Base-by-base conservation (phyloP, 2,888 invertebrate species). In the Chouioia cunea region DNA sequence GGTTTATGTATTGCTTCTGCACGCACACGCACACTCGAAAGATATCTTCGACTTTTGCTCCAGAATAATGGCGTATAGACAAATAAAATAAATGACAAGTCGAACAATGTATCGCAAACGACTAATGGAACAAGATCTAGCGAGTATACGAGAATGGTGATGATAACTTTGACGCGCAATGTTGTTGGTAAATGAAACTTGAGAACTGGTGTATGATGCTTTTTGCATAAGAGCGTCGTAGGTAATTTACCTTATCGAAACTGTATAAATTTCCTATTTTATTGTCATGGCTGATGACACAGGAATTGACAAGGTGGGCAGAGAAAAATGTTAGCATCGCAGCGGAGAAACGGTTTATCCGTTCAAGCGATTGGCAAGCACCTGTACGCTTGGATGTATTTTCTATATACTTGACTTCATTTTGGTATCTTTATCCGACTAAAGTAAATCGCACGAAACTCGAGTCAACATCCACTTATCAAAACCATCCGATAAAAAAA, bases 191-290 rank as follows among this genome's bases (percentile, higher is more conserved):
- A 12, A 10, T 36, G 66, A 66, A 66, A 66, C 57, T 63, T 53
- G 66, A 63, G 63, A 71, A 44, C 43, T n/a, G 43, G 12, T 43
- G 27, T 10, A 10, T 10, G n/a, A 36, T 10, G 36, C 36, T 36
- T 23, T 66, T 62, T 57, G 43, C 56, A 58, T 16, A 59, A 58
- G 52, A 46, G 46, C 36, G 14, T 27, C 23, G 6, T 48, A 16
- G 64, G 36, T 52, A 65, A 65, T 66, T 73, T 63, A 63, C 73
- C 48, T 73, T 73, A 73, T 73, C 70, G 56, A 62, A 63, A n/a
- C 59, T 27, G 58, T 63, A 70, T 73, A 73, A 73, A 73, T 57
- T 56, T 18, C 18, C 20, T 10, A 54, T 27, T 70, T 73, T 73
- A 73, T 66, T 62, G 43, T 65, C 54, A 65, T 44, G 60, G 12